Evolutionary conservation across 2,888 invertebrate species (phyloP).

Genomic region (Lycophotia porphyrea): DNA sequence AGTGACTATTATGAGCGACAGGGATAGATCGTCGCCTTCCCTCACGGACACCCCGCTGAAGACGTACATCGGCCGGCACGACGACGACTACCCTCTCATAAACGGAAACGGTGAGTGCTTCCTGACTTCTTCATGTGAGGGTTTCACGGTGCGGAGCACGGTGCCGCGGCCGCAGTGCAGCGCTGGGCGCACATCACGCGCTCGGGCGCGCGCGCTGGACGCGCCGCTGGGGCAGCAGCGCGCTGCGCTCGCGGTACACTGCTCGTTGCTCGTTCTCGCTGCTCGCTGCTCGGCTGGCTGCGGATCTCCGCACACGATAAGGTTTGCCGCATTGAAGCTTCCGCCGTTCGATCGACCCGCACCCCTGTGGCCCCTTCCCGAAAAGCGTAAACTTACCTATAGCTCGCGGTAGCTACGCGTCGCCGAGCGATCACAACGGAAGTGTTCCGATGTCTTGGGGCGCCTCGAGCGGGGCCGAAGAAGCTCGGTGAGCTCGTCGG

Average conservation of each 20-base stretch:
- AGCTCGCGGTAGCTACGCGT: slow-evolving; percentile 58
- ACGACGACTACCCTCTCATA: slow-evolving; percentile 94
- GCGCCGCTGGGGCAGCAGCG: slow-evolving; percentile 65
- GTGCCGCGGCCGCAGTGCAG: slow-evolving; percentile 31
- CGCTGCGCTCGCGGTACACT: slow-evolving; percentile 64
- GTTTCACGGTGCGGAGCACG: neutral
- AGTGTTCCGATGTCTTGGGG: slow-evolving; percentile 34
- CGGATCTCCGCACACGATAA: slow-evolving; percentile 71
- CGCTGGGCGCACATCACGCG: slow-evolving; percentile 67
- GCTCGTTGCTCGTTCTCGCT: slow-evolving; percentile 16
- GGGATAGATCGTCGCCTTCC: slow-evolving; percentile 97
- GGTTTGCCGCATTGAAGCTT: slow-evolving; percentile 86
- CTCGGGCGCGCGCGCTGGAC: slow-evolving; percentile 55
- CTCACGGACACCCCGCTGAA: slow-evolving; percentile 96
- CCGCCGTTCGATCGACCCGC: slow-evolving; percentile 84
- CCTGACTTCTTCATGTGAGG: slow-evolving; percentile 37
- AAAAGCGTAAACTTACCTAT: slow-evolving; percentile 71
- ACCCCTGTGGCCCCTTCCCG: slow-evolving; percentile 73
- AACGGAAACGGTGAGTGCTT: slow-evolving; percentile 93
- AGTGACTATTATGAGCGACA: slow-evolving; percentile 96
- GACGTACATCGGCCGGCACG: slow-evolving; percentile 95
- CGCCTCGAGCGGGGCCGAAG: slow-evolving; percentile 33
- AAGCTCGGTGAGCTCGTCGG: neutral
- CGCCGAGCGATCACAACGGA: slow-evolving; percentile 42
- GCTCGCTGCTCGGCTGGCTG: slow-evolving; percentile 50